These are phyloP conservation scores for Natator depressus DNA, from an alignment of 2,113 vertebrate genomes.

Conservation along the genomic window DNA sequence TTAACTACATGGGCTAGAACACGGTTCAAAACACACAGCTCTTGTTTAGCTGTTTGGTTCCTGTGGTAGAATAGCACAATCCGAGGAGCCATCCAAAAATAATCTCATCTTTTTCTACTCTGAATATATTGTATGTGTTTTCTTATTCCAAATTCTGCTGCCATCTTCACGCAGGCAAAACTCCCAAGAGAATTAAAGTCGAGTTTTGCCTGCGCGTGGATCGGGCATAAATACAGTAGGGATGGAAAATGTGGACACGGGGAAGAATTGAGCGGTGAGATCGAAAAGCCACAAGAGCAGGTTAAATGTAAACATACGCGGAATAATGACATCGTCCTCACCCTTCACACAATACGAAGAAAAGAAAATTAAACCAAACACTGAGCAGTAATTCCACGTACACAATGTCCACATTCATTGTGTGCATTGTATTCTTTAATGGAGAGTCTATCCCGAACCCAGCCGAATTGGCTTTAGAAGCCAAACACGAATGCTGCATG, in stretches of 20 bases:
- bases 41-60: not conserved
- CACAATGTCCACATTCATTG: not conserved
- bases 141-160: not conserved
- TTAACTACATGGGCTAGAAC: not conserved
- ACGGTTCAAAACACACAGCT: not conserved
- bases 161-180: not conserved
- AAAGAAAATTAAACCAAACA: not conserved
- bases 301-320: not conserved
- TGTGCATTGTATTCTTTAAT: conserved; percentile 43
- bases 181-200: too few relatives aligned
- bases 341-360: not conserved
- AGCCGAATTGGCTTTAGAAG: conserved; percentile 28
- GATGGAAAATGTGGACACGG: not conserved
- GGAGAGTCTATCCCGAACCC: conserved; percentile 43
- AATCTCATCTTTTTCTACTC: not conserved
- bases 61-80: not conserved
- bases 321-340: not conserved
- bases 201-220: not conserved
- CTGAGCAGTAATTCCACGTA: conserved; percentile 14
- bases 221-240: not conserved
- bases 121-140: not conserved
- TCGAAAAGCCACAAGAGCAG: not conserved
- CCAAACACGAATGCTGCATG: conserved; percentile 70
- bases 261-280: not conserved
- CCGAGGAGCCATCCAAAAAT: not conserved